Conservation (phyloP, 1,140 invertebrate species). For the Ips nitidus region DNA sequence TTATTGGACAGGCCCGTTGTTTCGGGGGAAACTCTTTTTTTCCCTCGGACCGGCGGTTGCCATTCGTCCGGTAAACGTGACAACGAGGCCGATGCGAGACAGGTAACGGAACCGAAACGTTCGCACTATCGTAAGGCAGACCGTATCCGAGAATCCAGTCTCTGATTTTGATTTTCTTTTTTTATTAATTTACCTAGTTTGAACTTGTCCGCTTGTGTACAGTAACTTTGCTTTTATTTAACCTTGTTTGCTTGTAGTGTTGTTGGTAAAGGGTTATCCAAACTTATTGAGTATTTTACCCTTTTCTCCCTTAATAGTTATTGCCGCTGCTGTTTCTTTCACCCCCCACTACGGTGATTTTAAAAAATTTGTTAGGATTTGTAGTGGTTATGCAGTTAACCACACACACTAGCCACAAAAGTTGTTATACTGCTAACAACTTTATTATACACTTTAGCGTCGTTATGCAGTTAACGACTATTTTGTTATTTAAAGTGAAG, state of each 20-base stretch:
- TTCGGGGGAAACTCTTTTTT: neutral
- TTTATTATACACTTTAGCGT: neutral
- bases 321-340: too few relatives aligned
- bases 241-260: conserved; percentile 36
- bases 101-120: conserved; percentile 38
- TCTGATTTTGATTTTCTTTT: conserved; percentile 47
- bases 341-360: neutral
- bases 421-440: conserved; percentile 24
- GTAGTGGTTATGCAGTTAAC: neutral
- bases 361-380: too few relatives aligned
- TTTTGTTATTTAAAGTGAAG: neutral
- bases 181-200: conserved; percentile 37
- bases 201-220: conserved; percentile 38
- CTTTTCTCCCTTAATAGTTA: conserved; percentile 41
- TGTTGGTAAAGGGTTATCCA: conserved; percentile 2
- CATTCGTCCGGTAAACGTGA: too few relatives aligned
- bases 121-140: conserved; percentile 47
- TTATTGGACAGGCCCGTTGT: neutral
- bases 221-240: conserved; percentile 37
- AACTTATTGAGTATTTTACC: neutral
- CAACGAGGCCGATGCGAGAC: conserved; percentile 29
- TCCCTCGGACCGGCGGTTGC: too few relatives aligned
- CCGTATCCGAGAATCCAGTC: conserved; percentile 47
- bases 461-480: conserved; percentile 26
- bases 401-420: neutral